Percentiles rank a stretch among this genome's conserved stretches.
phyloP scores from a whole-genome alignment of 2,797 vertebrate species.

The Anabacerthia variegaticeps region DNA sequence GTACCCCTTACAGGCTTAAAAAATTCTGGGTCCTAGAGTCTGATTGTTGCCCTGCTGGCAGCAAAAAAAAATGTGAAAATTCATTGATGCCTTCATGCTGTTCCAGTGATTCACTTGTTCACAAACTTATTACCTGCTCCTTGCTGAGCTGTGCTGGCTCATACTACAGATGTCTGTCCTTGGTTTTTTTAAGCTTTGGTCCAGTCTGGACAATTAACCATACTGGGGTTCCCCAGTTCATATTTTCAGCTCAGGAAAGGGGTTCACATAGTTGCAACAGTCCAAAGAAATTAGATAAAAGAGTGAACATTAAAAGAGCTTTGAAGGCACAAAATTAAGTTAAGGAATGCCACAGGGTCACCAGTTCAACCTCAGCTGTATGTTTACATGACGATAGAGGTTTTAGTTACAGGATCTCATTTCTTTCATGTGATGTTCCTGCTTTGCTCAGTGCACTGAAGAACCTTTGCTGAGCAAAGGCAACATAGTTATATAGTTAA shows the following conservation, averaged over 20 bases:
- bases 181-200: neutral
- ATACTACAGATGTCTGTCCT: neutral
- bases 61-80: neutral
- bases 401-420: neutral
- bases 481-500: neutral
- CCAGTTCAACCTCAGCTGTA: neutral
- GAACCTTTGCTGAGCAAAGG: neutral
- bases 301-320: neutral
- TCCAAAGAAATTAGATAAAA: neutral
- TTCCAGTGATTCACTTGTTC: neutral
- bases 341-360: neutral
- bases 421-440: neutral
- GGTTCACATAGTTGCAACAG: neutral
- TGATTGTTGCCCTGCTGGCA: neutral
- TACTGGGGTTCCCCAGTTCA: neutral
- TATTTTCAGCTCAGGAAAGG: neutral
- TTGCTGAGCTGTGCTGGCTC: neutral
- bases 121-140: neutral
- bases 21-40: neutral
- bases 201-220: neutral
- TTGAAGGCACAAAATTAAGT: neutral
- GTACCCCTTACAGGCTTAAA: neutral
- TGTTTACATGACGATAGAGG: fast-evolving
- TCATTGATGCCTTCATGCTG: neutral
- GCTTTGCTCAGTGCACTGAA: neutral